Conservation (phyloP, 1,140 invertebrate genomes). For the Harpegnathos saltator region DNA sequence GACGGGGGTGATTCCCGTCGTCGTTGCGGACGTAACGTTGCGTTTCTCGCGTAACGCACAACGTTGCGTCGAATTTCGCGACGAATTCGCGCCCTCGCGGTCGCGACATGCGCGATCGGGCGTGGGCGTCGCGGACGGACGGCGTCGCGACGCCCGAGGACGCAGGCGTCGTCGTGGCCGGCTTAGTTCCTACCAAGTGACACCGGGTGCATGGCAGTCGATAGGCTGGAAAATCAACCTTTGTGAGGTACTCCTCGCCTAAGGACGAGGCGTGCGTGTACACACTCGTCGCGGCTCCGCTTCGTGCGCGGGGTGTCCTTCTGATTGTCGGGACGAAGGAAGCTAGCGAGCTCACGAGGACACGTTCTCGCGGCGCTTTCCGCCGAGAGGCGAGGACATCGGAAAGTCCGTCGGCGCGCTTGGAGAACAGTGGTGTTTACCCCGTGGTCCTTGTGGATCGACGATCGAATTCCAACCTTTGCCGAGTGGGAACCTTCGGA, state of each 20-base stretch:
- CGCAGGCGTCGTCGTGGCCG: slow-evolving; percentile 68
- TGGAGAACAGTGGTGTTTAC: slow-evolving; percentile 32
- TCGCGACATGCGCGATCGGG: slow-evolving; percentile 57
- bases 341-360: neutral
- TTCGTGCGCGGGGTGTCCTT: slow-evolving; percentile 15
- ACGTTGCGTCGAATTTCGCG: slow-evolving; percentile 12
- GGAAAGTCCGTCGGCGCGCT: neutral
- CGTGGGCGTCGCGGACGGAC: slow-evolving; percentile 15
- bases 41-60: too few relatives aligned
- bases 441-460: slow-evolving; percentile 45
- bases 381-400: neutral
- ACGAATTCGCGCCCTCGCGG: slow-evolving; percentile 34
- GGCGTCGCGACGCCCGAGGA: slow-evolving; percentile 59
- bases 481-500: neutral
- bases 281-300: slow-evolving; percentile 57
- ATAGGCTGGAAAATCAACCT: slow-evolving; percentile 61
- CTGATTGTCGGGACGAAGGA: neutral
- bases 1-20: neutral
- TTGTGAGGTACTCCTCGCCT: slow-evolving; percentile 52
- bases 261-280: slow-evolving; percentile 67
- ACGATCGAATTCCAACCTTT: slow-evolving; percentile 59
- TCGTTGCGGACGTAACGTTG: too few relatives aligned
- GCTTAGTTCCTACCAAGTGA: slow-evolving; percentile 63
- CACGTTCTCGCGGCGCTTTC: neutral
- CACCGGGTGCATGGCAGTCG: slow-evolving; percentile 72